Evolutionary conservation across 2,113 vertebrate genomes (phyloP), one percentile per base, ranked within the genome.

Genomic region (Neolamprologus modestus): DNA sequence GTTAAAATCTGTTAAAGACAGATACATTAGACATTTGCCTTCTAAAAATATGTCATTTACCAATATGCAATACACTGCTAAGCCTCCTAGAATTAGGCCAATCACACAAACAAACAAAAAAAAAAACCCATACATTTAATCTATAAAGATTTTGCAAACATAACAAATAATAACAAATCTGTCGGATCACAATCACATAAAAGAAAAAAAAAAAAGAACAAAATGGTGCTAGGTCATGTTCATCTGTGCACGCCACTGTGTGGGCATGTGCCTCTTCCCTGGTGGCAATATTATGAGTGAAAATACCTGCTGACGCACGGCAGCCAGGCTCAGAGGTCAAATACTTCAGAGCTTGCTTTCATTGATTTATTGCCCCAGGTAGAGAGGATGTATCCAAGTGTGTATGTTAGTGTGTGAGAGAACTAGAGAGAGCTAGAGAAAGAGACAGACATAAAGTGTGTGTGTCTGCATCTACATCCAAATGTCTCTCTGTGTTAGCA

Each of bases 271-370:
- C 5, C 6, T 90, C 28, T 91, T 93, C 79, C 63, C 89, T 90
- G 84, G 87, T 91, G 88, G 82, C 13, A 91, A 95, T 95, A 95
- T 95, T 95, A 94, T 96, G 94, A 95, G 93, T 95, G 91, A 95
- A 95, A 95, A 96, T 95, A 95, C 87, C 82, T 93, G 95, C 91
- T 95, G 95, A 94, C 86, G 89, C 94, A 94, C 87, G 88, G 92
- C 79, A 92, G 86, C 84, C 91, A 92, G 89, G 84, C 88, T 79
- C 88, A 88, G 92, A 94, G 94, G 93, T 96, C 94, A 95, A 91
- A 93, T 83, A 92, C 88, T 94, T 85, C 47, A 90, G 87, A 91
- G 90, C 54, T 73, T 84, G 89, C 90, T 93, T 91, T 90, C 92
- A 92, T 93, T 93, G 93, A 94, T 93, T 95, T 91, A 86, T 94